Evolutionary conservation across 2,888 invertebrate genomes (phyloP), one percentile per base, ranked within the genome.

Genomic region (Lathronympha strigana): DNA sequence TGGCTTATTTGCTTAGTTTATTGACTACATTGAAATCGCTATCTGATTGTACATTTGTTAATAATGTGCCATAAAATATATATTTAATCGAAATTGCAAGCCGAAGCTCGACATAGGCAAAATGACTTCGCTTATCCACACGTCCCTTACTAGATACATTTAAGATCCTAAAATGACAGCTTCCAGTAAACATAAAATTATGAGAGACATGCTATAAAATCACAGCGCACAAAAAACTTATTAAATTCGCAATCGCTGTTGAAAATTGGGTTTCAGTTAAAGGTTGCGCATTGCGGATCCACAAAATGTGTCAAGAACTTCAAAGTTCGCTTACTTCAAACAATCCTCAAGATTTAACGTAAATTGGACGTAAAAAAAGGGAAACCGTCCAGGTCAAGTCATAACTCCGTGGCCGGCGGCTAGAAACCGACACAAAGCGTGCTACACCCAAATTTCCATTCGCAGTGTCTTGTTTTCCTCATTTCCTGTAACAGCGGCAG

Each of bases 391-490:
- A 66, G 53, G 53, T 66, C 60, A 54, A 49, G 40, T 61, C 45
- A 40, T 61, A 66, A 61, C 47, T 54, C 31, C 57, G 25, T 61
- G 50, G 58, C 64, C 64, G 23, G 40, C 49, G 72, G 64, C 67
- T 67, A 71, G 75, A 72, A 71, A 68, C 64, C 67, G 70, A 73
- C 73, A 78, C 76, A 79, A 73, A 77, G 74, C 71, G 73, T 74
- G 72, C 76, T 72, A 77, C 76, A 83, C 80, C 80, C 81, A 80
- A 86, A 86, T 84, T 83, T 78, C 77, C 80, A 78, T 75, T 81
- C 79, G 73, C 77, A 72, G 73, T 79, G 82, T 80, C 84, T 85
- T 86, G 83, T 86, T 88, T 87, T 83, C 80, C 84, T 86, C 83
- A 88, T 90, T 90, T 86, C 83, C 87, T 80, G 76, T 78, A 77